Base-by-base conservation (phyloP, 2,113 vertebrate genomes). In the Labeo rohita region DNA sequence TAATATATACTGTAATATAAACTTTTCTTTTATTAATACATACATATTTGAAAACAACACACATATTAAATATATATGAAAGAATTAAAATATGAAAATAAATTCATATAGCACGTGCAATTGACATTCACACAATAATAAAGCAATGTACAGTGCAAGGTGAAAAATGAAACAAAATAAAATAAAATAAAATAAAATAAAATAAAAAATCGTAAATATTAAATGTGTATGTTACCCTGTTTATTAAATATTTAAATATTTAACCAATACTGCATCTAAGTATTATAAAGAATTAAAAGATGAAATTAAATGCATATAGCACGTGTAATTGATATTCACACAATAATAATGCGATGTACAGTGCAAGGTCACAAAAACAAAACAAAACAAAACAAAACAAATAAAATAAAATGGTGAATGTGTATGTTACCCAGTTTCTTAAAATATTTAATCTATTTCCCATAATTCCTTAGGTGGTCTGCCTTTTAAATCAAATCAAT, bases 391-490 rank as follows among this genome's bases (percentile, higher is more conserved):
- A 52, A 59, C 39, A 39, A 39, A 39, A 4, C 39, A 39, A 39
- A 39, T 39, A 39, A 39, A 39, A 4, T 39, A 3, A 39, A 39
- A 39, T 56, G 54, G 18, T n/a, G 2, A 21, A 21, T 56, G 7
- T 61, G 6, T 56, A 8, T 56, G 8, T 56, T 56, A 18, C 54
- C 2, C 54, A 18, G 23, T 70, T 70, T 2, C 36, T 70, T n/a
- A 11, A 73, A 45, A 4, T 21, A 1, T 6, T 72, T 21, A 4
- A 2, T 39, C 16, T 39, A 70, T 70, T 70, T 21, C 68, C 68
- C 18, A 45, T 73, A 45, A 77, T 73, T 84, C 36, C 65, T 68
- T 70, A 8, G 49, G 80, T 54, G 66, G 80, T 72, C 80, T 36
- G 16, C 52, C 34, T 23, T 74, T 39, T 45, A 56, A 56, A 84